Evolutionary conservation across 2,888 invertebrate species (phyloP), one percentile per base, ranked within the genome.

Genomic region (Biston stratarius): DNA sequence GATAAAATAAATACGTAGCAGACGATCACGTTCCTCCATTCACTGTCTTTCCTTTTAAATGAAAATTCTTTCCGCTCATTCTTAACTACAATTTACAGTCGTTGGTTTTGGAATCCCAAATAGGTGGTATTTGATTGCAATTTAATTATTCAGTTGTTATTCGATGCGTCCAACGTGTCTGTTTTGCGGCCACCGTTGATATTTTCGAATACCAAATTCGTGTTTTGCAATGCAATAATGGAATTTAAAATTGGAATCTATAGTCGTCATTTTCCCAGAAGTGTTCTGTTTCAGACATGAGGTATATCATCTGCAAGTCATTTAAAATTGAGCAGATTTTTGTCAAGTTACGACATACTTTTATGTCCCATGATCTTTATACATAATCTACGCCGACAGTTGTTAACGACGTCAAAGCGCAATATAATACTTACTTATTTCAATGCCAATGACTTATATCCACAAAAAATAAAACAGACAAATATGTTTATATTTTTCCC

Each of bases 51-150:
- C 88, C 86, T 90, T 90, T 89, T 81, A 88, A 91, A 91, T 92
- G 82, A 91, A 64, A 91, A 92, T 90, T 92, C 90, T 88, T 91
- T 85, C 79, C 75, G 83, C 82, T 88, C 85, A 85, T 87, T 85
- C 82, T 81, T 79, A 83, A 85, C 85, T 85, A 84, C 86, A 85
- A 87, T 87, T 87, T 86, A 84, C 78, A 85, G 77, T 78, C 71
- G 81, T 80, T 77, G 79, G 83, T 85, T 83, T 79, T 79, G 82
- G 85, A 88, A 87, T 83, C 76, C 81, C 75, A 79, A 83, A 85
- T 82, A 82, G 83, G 83, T 78, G 74, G 74, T 85, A 88, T 88
- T 89, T 88, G 86, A 89, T 89, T 89, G 86, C 82, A 76, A 83
- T 86, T 90, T 86, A 84, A 88, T 88, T 86, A 91, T 88, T 88